Evolutionary conservation across 2,797 vertebrate species (phyloP), one percentile per base, ranked within the genome.

Genomic region (Alca torda): DNA sequence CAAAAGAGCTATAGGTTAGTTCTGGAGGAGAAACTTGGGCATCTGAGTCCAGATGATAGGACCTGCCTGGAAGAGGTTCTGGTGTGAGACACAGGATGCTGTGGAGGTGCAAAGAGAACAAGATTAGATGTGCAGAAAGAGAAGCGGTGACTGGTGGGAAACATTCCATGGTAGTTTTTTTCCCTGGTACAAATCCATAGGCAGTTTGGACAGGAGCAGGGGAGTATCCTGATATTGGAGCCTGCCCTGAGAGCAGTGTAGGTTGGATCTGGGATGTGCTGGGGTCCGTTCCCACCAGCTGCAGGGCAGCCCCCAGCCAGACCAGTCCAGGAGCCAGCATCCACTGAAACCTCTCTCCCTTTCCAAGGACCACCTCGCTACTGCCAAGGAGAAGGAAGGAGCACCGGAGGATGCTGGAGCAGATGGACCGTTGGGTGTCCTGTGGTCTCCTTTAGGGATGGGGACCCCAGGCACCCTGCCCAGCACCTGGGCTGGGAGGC

Each of bases 361-460:
- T 84, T 57, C 23, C 37, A 46, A 97, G 97, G 57, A 19, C 8
- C 7, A 2, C 13, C 50, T 46, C 6, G 28, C 74, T 67, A 74
- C 80, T 72, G 64, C 16, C 5, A 10, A 35, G 57, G 65, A 82
- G 80, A 70, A 53, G 26, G 31, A 85, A 67, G 39, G 8, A 54
- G 16, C 35, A 48, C 25, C 1, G 4, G 46, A 67, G 17, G 39
- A 51, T 11, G 39, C 26, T 24, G 45, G 26, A 51, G 43, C 20
- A 59, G 54, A 51, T 6, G 16, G 15, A 69, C 31, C 5, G 0
- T 7, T 2, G 4, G 50, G 43, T 72, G 37, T 45, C 11, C 45
- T 11, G 1, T 2, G 33, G 41, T 46, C 35, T 65, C 33, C 80
- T 73, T 53, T 79, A 83, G 83, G 50, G 79, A 56, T 14, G 45